These are phyloP conservation scores for Cyclophora punctaria DNA, from an alignment of 2,888 invertebrate genomes.

Conservation along the genomic window DNA sequence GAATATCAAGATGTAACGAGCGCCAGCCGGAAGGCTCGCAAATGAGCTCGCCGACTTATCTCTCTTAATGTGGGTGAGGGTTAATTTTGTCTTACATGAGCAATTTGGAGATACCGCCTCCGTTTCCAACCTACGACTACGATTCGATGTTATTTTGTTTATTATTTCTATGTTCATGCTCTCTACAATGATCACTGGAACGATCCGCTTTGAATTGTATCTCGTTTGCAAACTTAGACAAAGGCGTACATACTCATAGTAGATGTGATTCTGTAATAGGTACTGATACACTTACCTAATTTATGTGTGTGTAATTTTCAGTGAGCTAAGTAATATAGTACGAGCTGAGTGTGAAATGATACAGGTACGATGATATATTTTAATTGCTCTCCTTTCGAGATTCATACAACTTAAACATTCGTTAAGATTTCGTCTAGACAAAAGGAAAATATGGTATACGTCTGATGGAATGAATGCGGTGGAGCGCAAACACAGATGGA, in stretches of 20 bases:
- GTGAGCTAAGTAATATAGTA: no score
- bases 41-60: constrained; percentile 75
- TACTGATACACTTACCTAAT: no score
- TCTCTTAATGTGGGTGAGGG: constrained; percentile 72
- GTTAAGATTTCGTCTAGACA: constrained; percentile 74
- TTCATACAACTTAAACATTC: constrained; percentile 61
- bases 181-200: constrained; percentile 1
- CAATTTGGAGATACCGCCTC: constrained; percentile 67
- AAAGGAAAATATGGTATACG: constrained; percentile 69
- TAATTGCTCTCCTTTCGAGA: constrained; percentile 20
- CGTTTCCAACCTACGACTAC: constrained; percentile 43
- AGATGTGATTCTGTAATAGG: no score
- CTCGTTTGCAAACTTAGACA: background rate
- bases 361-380: background rate
- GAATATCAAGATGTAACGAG: constrained; percentile 75
- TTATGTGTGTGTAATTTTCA: no score
- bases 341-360: no score
- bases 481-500: constrained; percentile 61
- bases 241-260: no score
- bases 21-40: constrained; percentile 73
- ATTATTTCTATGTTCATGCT: constrained; percentile 18
- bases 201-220: constrained; percentile 4
- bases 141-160: constrained; percentile 28
- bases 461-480: constrained; percentile 60
- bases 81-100: constrained; percentile 74